These are phyloP conservation scores for Oryzias celebensis DNA, from an alignment of 2,113 vertebrate species.

Conservation along the genomic window DNA sequence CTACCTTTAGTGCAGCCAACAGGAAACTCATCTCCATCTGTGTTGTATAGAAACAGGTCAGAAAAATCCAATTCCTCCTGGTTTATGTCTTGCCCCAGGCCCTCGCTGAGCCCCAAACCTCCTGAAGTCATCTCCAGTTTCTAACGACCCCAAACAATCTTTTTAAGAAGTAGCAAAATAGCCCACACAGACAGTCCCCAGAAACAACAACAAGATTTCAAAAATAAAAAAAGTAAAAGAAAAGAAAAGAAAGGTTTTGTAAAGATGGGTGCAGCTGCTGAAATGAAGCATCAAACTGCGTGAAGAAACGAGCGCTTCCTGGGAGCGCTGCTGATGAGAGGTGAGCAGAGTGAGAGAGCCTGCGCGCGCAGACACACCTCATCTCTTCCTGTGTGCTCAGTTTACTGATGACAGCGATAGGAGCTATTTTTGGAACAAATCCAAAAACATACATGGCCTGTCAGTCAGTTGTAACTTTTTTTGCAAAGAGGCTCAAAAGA, in stretches of 20 bases:
- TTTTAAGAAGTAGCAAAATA: not conserved
- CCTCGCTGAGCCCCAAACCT: constrained; percentile 57
- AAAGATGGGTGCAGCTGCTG: constrained; percentile 20
- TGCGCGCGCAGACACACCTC: constrained; percentile 7
- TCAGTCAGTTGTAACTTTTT: no score
- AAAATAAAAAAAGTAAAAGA: not conserved
- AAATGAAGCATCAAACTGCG: constrained; percentile 10
- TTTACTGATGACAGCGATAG: no score
- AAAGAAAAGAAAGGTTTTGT: not conserved
- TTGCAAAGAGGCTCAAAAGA: no score
- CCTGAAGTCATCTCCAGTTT: constrained; percentile 76
- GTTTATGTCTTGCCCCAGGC: constrained; percentile 62
- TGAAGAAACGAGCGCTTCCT: constrained; percentile 45
- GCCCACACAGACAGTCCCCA: not conserved
- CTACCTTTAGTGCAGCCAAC: constrained; percentile 77
- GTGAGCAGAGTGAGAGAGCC: constrained; percentile 11
- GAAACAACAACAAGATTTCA: no score
- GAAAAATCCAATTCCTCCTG: constrained; percentile 90
- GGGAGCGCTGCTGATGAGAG: constrained; percentile 43
- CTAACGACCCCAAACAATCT: not conserved
- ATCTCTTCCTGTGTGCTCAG: constrained; percentile 26
- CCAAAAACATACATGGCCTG: no score
- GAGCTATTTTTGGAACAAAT: no score
- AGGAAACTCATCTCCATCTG: constrained; percentile 71
- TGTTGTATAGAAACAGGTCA: constrained; percentile 83